These are phyloP conservation scores for Hormiphora californensis DNA, from an alignment of 37 sponge, comb jelly and placozoan species.

Conservation along the genomic window DNA sequence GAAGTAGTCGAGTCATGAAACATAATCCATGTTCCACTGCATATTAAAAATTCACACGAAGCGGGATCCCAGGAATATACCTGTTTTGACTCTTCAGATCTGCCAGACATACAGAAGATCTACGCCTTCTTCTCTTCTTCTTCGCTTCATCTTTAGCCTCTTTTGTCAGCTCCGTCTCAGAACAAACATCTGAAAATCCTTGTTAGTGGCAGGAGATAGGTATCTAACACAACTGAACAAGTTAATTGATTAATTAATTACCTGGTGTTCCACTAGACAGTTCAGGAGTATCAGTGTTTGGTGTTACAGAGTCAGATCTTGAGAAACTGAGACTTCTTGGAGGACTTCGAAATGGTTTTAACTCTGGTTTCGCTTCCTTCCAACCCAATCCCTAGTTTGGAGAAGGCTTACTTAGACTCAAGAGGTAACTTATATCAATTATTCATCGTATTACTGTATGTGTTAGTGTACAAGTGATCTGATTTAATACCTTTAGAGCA, in stretches of 20 bases:
- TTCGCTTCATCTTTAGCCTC: slow-evolving; percentile 17
- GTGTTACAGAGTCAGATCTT: background rate
- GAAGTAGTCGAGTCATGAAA: no score
- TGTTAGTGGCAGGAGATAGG: no score
- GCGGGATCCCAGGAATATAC: no score
- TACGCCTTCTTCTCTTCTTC: background rate
- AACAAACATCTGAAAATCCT: background rate
- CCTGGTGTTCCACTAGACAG: background rate
- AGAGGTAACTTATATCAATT: background rate
- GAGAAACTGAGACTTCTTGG: background rate
- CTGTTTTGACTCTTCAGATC: slow-evolving; percentile 11
- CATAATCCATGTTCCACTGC: no score
- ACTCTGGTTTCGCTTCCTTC: background rate
- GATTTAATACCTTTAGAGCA: background rate
- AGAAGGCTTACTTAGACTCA: background rate
- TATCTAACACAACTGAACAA: no score
- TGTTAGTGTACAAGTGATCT: background rate
- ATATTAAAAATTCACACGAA: no score
- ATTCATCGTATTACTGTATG: background rate
- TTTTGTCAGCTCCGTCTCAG: slow-evolving; percentile 18
- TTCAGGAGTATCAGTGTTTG: background rate
- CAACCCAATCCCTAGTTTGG: background rate
- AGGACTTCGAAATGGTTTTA: background rate
- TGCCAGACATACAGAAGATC: slow-evolving; percentile 20
- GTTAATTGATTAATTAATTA: background rate